These are phyloP conservation scores for Triops cancriformis DNA, from an alignment of 1,140 invertebrate species.

Conservation along the genomic window DNA sequence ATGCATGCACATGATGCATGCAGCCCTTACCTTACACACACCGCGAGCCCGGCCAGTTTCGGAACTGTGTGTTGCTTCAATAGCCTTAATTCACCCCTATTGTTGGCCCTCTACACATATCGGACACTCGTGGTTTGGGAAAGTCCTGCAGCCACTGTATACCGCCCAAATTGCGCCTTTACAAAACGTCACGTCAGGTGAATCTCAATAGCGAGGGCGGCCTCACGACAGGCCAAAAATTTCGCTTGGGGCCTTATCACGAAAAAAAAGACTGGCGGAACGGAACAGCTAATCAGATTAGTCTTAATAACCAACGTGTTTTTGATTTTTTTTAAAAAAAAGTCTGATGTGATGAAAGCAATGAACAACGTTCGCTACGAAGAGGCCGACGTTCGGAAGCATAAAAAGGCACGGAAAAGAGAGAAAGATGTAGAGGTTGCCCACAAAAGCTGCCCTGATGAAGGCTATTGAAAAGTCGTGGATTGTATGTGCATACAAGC, in stretches of 20 bases:
- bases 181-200: background rate
- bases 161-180: background rate
- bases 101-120: background rate
- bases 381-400: background rate
- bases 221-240: too few relatives aligned
- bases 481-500: background rate
- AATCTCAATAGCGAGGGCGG: background rate
- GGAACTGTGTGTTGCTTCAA: background rate
- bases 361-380: background rate
- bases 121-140: background rate
- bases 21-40: background rate
- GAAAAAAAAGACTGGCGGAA: background rate
- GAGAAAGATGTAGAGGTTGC: slow-evolving; percentile 4
- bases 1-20: background rate
- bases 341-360: background rate
- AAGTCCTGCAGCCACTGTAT: background rate
- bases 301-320: too few relatives aligned
- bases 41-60: background rate
- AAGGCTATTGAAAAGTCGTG: slow-evolving; percentile 1
- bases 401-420: background rate
- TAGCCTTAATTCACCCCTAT: slow-evolving; percentile 10
- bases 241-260: background rate
- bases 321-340: too few relatives aligned
- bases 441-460: slow-evolving; percentile 12
- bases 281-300: too few relatives aligned